Evolutionary conservation across 92 coral and sea anemone species (phyloP), one percentile per base, ranked within the genome.

Genomic region (Zoanthus gigantus): DNA sequence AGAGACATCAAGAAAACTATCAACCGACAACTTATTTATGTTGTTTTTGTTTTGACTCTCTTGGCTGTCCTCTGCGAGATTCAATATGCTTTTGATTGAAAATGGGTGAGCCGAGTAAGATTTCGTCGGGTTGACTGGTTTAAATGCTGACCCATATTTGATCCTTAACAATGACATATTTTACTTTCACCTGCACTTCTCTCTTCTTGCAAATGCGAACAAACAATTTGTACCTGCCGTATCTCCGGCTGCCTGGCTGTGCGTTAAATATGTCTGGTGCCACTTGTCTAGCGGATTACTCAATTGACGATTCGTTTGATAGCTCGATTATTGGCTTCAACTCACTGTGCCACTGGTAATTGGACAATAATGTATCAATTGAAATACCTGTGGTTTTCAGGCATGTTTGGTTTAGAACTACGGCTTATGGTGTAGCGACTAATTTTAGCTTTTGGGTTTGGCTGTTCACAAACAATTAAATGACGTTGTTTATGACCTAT

Each of bases 221-320:
- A 47, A 45, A 48, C 58, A 50, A 71, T 81, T 81, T 63, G 29
- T 65, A 29, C 85, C 17, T 74, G 42, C 37, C 6, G 84, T 42
- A 45, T 79, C 84, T 42, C 84, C 85, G 85, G 85, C 85, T 81
- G 15, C 28, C 66, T 81, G 85, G 85, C 85, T 65, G 75, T 74
- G 85, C 52, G 76, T 81, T 81, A 81, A 81, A 81, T 81, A 81
- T 23, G 85, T 47, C 63, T 81, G 85, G 85, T 65, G 85, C 85
- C 85, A 48, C 85, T 81, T 45, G 85, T 81, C 85, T 81, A 8
- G 74, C 14, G 61, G 85, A 81, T 81, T 81, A 81, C 76, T 81
- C 11, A 56, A n/a, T 66, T 67, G 85, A 81, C 67, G 75, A 81
- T 81, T 65, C 76, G 23, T 81, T 67, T 81, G 85, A 81, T 81